Percentiles rank a stretch among this genome's conserved stretches.
phyloP scores from a whole-genome alignment of 2,888 invertebrate genomes.

The Sussaba pulchella region DNA sequence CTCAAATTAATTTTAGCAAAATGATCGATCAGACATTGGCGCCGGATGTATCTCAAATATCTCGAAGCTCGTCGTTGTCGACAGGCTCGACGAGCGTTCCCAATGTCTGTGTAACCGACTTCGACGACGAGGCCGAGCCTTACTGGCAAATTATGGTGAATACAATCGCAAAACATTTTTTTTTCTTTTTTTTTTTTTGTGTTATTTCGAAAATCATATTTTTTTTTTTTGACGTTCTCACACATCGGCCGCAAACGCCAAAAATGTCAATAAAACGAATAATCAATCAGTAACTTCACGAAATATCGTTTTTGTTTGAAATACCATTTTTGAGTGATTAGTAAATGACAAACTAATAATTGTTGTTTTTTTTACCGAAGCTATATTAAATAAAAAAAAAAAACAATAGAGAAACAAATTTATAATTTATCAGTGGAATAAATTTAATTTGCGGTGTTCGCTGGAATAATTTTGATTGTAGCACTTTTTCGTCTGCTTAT shows the following conservation, averaged over 20 bases:
- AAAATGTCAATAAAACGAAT: too few relatives aligned
- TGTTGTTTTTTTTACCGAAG: too few relatives aligned
- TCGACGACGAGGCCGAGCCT: conserved; percentile 78
- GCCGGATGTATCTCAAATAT: conserved; percentile 27
- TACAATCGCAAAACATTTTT: conserved; percentile 17
- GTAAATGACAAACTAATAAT: neutral
- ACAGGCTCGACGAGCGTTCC: conserved; percentile 69
- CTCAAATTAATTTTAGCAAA: conserved; percentile 57
- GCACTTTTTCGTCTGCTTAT: too few relatives aligned
- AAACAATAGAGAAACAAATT: too few relatives aligned
- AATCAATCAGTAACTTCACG: neutral
- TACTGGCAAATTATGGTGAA: conserved; percentile 80
- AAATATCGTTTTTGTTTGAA: too few relatives aligned
- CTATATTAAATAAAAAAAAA: too few relatives aligned
- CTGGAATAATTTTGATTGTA: too few relatives aligned
- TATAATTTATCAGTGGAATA: too few relatives aligned
- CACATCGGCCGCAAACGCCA: neutral
- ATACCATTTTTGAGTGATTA: neutral
- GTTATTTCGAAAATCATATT: conserved; percentile 20
- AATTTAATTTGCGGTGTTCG: too few relatives aligned
- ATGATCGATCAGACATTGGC: conserved; percentile 43
- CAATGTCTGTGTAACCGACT: conserved; percentile 77
- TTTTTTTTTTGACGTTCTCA: too few relatives aligned
- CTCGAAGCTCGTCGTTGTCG: conserved; percentile 52
- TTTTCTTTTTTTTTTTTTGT: too few relatives aligned